Base-by-base conservation (phyloP, 2,797 vertebrate species). In the Centroberyx gerrardi region DNA sequence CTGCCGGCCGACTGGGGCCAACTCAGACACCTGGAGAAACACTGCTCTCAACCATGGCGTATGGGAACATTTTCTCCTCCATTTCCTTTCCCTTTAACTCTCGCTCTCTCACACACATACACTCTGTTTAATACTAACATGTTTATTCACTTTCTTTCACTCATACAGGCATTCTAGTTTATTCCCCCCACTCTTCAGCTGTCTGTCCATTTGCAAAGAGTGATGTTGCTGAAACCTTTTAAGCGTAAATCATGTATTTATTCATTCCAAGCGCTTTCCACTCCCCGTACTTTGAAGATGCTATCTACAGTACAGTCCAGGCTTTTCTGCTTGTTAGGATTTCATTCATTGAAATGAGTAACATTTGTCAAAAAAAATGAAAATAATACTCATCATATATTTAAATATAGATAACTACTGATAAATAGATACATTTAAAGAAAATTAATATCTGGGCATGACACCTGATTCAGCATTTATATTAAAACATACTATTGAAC, bases 11-110 rank as follows among this genome's bases (percentile, higher is more conserved):
- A 83, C 65, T 2, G 79, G 56, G 82, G 79, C 87, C 87, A 88
- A 74, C 54, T 84, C 70, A 68, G 71, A 88, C 94, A 95, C 92
- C 93, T 95, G 95, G 84, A 92, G 93, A 93, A 95, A 94, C 92
- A 94, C 88, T 82, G 83, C 86, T 89, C 83, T 87, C 86, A 86
- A 80, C 82, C 84, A 13, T 61, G 56, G 76, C 76, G 81, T 87
- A 93, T 90, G 89, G 90, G 87, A 95, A 87, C 88, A 78, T 81
- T 93, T 92, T 82, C 58, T 74, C 59, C 59, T 85, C 52, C 70
- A 84, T 84, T 90, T 87, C 78, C 90, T 89, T 80, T 78, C 44
- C 40, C 62, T 85, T 85, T 84, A 42, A 85, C 75, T 38, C 44
- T 64, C 14, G 14, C 76, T 79, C 62, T 51, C 74, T 61, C 31